Evolutionary conservation across 2,888 invertebrate genomes (phyloP).

Genomic region (Himalopsyche japonica): DNA sequence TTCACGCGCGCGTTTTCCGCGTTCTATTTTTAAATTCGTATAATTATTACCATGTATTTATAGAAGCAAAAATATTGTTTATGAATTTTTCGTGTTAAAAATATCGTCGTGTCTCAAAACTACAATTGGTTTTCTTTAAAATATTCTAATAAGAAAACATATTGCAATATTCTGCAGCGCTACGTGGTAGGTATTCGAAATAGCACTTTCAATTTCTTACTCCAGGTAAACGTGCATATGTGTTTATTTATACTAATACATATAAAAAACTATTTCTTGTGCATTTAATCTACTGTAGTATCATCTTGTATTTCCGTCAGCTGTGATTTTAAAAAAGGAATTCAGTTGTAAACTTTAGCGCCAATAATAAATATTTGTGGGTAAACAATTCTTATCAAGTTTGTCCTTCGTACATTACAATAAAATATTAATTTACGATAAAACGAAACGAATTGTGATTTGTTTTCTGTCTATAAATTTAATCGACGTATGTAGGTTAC

Average conservation of each 20-base stretch:
- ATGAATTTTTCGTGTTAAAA: no score
- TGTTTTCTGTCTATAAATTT: no score
- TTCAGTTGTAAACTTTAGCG: not conserved
- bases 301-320: not conserved
- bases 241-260: not conserved
- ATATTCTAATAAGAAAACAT: not conserved
- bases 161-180: not conserved
- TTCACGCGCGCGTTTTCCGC: not conserved
- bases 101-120: no score
- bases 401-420: no score
- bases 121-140: no score
- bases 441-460: no score
- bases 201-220: not conserved
- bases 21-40: not conserved
- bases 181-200: not conserved
- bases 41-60: not conserved
- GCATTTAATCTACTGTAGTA: not conserved
- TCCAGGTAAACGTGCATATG: not conserved
- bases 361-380: not conserved
- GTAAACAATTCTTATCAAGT: not conserved
- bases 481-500: no score
- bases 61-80: no score
- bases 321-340: not conserved
- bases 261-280: not conserved
- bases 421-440: no score